Conservation (phyloP, 2,888 invertebrate genomes). For the Eulithis prunata region DNA sequence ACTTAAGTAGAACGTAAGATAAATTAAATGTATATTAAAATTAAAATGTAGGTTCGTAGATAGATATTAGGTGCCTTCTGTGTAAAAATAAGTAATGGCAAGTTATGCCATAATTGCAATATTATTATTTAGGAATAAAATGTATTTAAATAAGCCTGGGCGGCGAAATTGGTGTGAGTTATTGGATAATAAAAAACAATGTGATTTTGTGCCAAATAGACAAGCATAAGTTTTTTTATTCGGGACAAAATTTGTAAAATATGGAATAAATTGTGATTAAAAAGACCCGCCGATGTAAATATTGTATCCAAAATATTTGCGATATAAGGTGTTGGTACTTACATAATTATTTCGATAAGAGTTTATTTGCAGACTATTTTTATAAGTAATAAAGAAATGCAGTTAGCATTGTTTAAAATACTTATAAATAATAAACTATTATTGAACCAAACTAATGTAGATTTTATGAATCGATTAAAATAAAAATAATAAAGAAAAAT, state of each 20-base stretch:
- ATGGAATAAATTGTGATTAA: slow-evolving; percentile 47
- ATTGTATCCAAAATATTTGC: slow-evolving; percentile 49
- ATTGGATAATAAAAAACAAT: slow-evolving; percentile 39
- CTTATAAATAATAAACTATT: slow-evolving; percentile 35
- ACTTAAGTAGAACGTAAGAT: too few species aligned
- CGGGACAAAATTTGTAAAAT: slow-evolving; percentile 72
- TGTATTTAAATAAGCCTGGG: slow-evolving; percentile 27
- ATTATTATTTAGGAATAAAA: slow-evolving; percentile 43
- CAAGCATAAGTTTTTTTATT: slow-evolving; percentile 65
- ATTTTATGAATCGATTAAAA: slow-evolving; percentile 58
- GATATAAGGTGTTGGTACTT: slow-evolving; percentile 64
- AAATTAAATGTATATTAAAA: background rate
- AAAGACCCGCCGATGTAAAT: slow-evolving; percentile 69
- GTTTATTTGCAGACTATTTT: slow-evolving; percentile 38
- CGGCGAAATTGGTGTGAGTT: slow-evolving; percentile 37
- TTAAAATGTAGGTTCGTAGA: background rate
- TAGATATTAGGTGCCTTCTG: background rate
- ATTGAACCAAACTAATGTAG: slow-evolving; percentile 80
- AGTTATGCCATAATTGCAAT: slow-evolving; percentile 47
- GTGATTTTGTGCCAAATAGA: slow-evolving; percentile 83
- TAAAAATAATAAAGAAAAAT: slow-evolving; percentile 63
- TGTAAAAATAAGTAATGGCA: slow-evolving; percentile 35
- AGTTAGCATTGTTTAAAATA: slow-evolving; percentile 63
- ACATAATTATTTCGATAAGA: slow-evolving; percentile 36
- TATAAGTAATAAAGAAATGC: slow-evolving; percentile 57